Evolutionary conservation across 2,797 vertebrate genomes (phyloP), one percentile per base, ranked within the genome.

Genomic region (Parauchenoglanis punctatus): DNA sequence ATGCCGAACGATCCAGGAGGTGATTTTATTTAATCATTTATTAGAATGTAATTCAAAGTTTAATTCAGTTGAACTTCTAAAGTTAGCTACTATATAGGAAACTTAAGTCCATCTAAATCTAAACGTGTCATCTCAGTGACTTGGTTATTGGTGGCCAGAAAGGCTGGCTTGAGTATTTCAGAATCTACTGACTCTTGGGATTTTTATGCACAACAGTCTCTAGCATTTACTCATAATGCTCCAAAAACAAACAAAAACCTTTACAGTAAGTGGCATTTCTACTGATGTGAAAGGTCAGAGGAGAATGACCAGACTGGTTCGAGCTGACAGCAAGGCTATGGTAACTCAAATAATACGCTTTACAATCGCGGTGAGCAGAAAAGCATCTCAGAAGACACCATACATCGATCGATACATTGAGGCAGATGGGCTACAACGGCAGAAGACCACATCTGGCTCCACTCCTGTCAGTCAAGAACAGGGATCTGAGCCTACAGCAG

Each of bases 1-100:
- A 70, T 83, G 63, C 20, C 18, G 28, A 70, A 83, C 28, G n/a
- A 83, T 83, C 15, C 46, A 83, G 81, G 61, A 67, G 81, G 81
- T 83, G 61, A 67, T 83, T 67, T 68, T 68, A 68, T 68, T 35
- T 54, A 54, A 83, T 68, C 46, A 67, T 52, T 83, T 49, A 83
- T 82, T 67, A 65, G 44, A 82, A 82, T 52, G 59, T 82, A 70
- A 83, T 68, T 70, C 46, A 54, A 52, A 52, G 46, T 68, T 67
- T 17, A 44, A 83, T 83, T 67, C 63, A 68, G 78, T 44, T 44
- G 20, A 81, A 61, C 58, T 81, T 83, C 25, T 68, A 83, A 68
- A 83, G 35, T 28, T 25, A 68, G 18, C 11, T 25, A 49, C 46
- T 35, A 54, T 54, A 54, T 35, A 35, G 46, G 10, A 83, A 52